Conservation (phyloP, 1,140 invertebrate genomes). For the Cardiocondyla obscurior region DNA sequence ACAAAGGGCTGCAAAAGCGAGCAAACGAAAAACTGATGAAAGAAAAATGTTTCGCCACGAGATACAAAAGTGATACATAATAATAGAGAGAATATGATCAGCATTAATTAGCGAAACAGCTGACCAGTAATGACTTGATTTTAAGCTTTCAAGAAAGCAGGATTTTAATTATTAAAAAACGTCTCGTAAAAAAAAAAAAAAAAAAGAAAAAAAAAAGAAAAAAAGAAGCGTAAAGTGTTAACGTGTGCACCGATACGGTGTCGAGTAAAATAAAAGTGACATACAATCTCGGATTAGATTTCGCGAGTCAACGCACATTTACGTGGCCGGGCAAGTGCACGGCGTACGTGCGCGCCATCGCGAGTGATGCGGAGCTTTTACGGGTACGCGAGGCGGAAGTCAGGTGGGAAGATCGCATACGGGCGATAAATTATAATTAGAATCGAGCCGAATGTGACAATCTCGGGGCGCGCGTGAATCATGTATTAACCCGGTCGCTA, state of each 20-base stretch:
- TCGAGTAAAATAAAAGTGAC: not conserved
- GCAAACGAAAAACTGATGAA: not conserved
- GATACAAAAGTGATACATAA: slow-evolving; percentile 20
- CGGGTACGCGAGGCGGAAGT: not conserved
- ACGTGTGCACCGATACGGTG: too few species aligned
- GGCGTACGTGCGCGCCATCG: not conserved
- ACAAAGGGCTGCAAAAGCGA: not conserved
- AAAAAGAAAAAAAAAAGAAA: not conserved
- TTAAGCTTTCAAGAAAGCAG: slow-evolving; percentile 17
- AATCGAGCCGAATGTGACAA: slow-evolving; percentile 66
- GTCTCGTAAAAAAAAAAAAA: not conserved
- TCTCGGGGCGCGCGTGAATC: slow-evolving; percentile 60
- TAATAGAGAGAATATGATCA: slow-evolving; percentile 37
- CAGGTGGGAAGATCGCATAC: slow-evolving; percentile 16
- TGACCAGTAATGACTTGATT: not conserved
- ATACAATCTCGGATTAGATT: not conserved
- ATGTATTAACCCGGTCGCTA: slow-evolving; percentile 59
- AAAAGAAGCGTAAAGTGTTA: not conserved
- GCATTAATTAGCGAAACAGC: slow-evolving; percentile 43
- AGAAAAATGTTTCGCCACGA: too few species aligned
- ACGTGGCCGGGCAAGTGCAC: not conserved
- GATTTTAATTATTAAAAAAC: slow-evolving; percentile 30
- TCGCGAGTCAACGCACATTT: not conserved
- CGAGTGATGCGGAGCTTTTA: not conserved
- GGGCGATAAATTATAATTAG: slow-evolving; percentile 76